Evolutionary conservation across 2,888 invertebrate genomes (phyloP), one percentile per base, ranked within the genome.

Genomic region (Chrysina gloriosa): DNA sequence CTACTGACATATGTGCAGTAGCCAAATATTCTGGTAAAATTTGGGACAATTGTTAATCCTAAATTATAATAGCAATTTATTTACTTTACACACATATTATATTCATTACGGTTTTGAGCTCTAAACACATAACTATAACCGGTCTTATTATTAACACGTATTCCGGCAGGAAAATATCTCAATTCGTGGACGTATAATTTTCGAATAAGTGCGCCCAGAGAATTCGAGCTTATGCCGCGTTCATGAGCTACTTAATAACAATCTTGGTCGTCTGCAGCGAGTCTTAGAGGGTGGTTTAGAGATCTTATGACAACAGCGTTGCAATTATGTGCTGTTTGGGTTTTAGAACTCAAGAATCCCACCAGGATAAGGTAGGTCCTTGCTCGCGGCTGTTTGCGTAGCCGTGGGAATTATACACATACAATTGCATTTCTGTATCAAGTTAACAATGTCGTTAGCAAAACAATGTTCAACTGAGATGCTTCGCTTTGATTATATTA

Each of bases 221-320:
- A 45, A 50, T 36, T 63, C n/a, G 36, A 58, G 70, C 68, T 71
- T 68, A 68, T 25, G 50, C 45, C 58, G 27, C 11, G 34, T 56
- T 67, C 63, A 70, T 52, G 64, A 61, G 58, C 61, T 45, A 36
- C 65, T 42, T 42, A 63, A 56, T 45, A 34, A 31, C 45, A 63
- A 52, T 50, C 47, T 65, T 74, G 73, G 68, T 36, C 70, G 70
- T 56, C 71, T 68, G 67, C 70, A 68, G 70, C 69, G 69, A 71
- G 75, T 75, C 76, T 77, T 77, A 76, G 73, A 64, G 71, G 71
- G 70, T 69, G 73, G 73, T 74, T 75, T 74, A 73, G 72, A 73
- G 76, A 77, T 76, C 77, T 77, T 77, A 77, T 72, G 74, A 77
- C 77, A 77, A 77, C 77, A 77, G 73, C 73, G 68, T 74, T 71